Conservation (phyloP, 2,888 invertebrate genomes). For the Conomelus anceps region DNA sequence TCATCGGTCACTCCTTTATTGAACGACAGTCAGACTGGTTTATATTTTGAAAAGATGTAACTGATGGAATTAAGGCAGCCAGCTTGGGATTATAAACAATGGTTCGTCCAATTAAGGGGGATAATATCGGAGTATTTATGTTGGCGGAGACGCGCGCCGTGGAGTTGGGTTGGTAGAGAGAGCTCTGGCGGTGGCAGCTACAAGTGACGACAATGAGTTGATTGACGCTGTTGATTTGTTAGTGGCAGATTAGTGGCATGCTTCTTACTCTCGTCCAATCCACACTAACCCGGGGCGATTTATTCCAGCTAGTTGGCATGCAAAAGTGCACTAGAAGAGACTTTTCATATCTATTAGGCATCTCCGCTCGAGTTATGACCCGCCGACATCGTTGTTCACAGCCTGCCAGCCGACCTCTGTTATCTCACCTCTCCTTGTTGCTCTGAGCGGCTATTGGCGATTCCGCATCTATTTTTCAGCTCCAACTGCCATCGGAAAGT, state of each 20-base stretch:
- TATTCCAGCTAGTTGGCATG: slow-evolving; percentile 9
- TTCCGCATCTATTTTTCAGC: not conserved
- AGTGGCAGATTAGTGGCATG: slow-evolving; percentile 11
- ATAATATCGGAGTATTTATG: slow-evolving; percentile 11
- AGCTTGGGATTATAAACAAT: slow-evolving; percentile 6
- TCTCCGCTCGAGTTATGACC: not conserved
- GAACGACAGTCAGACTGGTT: not conserved
- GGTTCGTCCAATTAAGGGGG: slow-evolving; percentile 7
- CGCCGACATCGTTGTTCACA: not conserved
- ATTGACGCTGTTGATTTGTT: slow-evolving; percentile 17
- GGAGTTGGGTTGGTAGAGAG: not conserved
- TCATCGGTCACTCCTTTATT: not conserved
- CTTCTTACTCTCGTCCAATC: not conserved
- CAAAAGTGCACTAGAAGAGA: not conserved
- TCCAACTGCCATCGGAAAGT: no score
- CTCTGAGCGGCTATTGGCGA: no score
- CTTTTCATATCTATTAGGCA: slow-evolving; percentile 9
- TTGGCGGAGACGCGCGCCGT: not conserved
- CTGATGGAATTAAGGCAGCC: not conserved
- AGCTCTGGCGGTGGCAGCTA: not conserved
- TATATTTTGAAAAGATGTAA: slow-evolving; percentile 12
- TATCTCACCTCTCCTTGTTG: not conserved
- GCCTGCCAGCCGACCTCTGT: not conserved
- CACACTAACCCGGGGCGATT: not conserved
- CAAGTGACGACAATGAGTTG: slow-evolving; percentile 1